Evolutionary conservation across 2,888 invertebrate genomes (phyloP).

Genomic region (Malacosoma neustria): DNA sequence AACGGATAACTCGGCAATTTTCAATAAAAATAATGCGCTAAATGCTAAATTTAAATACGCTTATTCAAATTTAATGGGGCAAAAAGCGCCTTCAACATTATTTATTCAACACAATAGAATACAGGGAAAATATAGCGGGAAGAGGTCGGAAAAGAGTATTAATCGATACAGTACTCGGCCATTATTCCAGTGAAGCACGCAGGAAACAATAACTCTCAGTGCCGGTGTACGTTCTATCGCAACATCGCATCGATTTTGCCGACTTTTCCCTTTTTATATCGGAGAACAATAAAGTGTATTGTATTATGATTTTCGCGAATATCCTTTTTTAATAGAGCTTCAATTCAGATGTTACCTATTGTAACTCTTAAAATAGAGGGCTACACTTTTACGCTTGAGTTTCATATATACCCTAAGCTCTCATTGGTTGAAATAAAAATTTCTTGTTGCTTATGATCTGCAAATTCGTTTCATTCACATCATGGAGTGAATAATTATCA

Average conservation of each 20-base stretch:
- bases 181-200: conserved; percentile 15
- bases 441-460: too few species aligned
- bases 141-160: conserved; percentile 25
- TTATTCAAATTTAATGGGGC: conserved; percentile 26
- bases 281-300: not conserved
- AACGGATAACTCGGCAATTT: too few species aligned
- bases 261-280: not conserved
- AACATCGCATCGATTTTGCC: not conserved
- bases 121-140: conserved; percentile 22
- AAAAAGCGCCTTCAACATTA: conserved; percentile 21
- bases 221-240: not conserved
- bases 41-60: conserved; percentile 2
- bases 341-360: too few species aligned
- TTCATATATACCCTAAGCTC: too few species aligned
- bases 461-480: too few species aligned
- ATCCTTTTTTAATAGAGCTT: conserved; percentile 1
- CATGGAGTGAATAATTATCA: too few species aligned
- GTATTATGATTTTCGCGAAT: conserved; percentile 2
- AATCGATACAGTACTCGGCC: conserved; percentile 19
- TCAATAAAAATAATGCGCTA: not conserved
- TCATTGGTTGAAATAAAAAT: too few species aligned
- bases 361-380: too few species aligned
- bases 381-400: too few species aligned
- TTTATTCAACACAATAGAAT: conserved; percentile 22
- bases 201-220: conserved; percentile 19